Percentiles rank a stretch among this genome's conserved stretches.
Conservation (phyloP, 2,113 vertebrate species). For the Poeciliopsis retropinna region DNA sequence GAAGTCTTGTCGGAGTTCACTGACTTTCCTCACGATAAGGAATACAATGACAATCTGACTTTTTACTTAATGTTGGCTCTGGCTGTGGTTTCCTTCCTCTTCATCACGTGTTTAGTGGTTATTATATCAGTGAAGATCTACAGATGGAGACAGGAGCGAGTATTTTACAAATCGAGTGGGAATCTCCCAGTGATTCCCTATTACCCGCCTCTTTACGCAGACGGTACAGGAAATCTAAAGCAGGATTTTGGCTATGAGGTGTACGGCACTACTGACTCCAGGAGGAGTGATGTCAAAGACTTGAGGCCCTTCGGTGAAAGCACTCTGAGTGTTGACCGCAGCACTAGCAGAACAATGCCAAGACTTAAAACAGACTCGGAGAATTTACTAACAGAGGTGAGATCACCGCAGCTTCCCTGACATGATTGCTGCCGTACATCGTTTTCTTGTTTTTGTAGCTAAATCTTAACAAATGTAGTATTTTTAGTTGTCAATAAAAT, state of each 20-base stretch:
- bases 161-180: constrained; percentile 70
- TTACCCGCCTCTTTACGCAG: constrained; percentile 80
- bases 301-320: constrained; percentile 68
- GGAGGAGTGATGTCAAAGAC: constrained; percentile 74
- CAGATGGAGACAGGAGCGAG: constrained; percentile 73
- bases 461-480: not conserved
- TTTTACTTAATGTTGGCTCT: too few relatives aligned
- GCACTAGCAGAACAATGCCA: constrained; percentile 60
- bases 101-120: constrained; percentile 70
- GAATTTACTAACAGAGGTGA: constrained; percentile 74
- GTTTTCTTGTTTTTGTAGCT: not conserved
- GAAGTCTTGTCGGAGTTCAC: too few relatives aligned
- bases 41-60: too few relatives aligned
- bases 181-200: constrained; percentile 82
- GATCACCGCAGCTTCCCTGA: not conserved
- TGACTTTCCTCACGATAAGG: too few relatives aligned
- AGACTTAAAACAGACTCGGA: constrained; percentile 55
- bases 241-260: constrained; percentile 75
- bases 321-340: constrained; percentile 65
- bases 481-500: not conserved
- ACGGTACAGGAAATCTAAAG: constrained; percentile 76
- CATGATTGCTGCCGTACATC: not conserved
- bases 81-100: too few relatives aligned
- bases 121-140: constrained; percentile 80
- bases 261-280: constrained; percentile 77